Base-by-base conservation (phyloP, 2,113 vertebrate genomes). In the Sarotherodon lohbergeri region DNA sequence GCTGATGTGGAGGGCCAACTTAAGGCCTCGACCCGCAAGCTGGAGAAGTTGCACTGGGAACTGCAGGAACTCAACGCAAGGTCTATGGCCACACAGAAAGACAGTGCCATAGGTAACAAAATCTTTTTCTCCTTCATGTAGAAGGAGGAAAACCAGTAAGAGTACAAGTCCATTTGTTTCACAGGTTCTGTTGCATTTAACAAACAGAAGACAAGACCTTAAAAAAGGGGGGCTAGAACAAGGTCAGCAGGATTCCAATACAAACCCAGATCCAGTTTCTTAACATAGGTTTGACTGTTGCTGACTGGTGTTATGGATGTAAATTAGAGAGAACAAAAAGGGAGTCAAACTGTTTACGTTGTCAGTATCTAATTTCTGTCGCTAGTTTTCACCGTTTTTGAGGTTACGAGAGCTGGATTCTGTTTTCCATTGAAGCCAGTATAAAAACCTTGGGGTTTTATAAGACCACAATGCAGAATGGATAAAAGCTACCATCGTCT, bases 31-130 rank as follows among this genome's bases (percentile, higher is more conserved):
- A 95, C 66, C 41, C 96, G 95, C 41, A 97, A 96, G 34, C 91
- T 97, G 83, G 95, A 97, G 87, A 89, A 91, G 86, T 41, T 97
- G 16, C 97, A 96, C 88, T 94, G 90, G 94, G 88, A 97, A 39
- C 94, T 97, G 57, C 96, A 97, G 91, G 96, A 97, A 86, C 93
- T 97, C 36, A 96, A 96, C 0, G 96, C 97, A n/a, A 93, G 93
- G 10, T 94, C 95, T 7, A 96, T 97, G 95, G 92, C 94, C 29
- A 91, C 94, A 7, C 95, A 96, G 82, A 95, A 90, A 81, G 94
- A 94, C 13, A 68, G 46, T 56, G 7, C 32, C 27, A 46, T 94
- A 89, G 95, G 96, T 96, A 34, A 87, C 39, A 5, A 24, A 66
- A 83, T 78, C 17, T 78, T 76, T 73, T 78, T 76, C 46, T 32